Evolutionary conservation across 2,888 invertebrate genomes (phyloP).

Genomic region (Ormyrus pomaceus): DNA sequence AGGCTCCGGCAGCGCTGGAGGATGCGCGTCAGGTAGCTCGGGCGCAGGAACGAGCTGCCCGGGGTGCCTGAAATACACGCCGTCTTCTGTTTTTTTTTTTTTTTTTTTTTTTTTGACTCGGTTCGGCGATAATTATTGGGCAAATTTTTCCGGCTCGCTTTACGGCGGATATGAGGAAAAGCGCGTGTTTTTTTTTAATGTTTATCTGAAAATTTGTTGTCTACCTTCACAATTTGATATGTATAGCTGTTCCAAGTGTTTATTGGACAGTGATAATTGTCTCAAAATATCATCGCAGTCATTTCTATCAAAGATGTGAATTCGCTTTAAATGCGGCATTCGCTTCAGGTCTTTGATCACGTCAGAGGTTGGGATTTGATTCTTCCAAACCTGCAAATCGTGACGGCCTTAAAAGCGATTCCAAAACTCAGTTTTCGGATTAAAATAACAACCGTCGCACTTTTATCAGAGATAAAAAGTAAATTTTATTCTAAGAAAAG

Average conservation of each 20-base stretch:
- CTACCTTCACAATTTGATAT: slow-evolving; percentile 34
- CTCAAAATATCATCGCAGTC: slow-evolving; percentile 67
- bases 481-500: not conserved
- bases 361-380: slow-evolving; percentile 58
- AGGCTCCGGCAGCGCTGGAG: slow-evolving; percentile 65
- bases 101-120: too few species aligned
- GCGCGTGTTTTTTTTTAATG: too few species aligned
- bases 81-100: too few species aligned
- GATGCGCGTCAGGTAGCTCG: slow-evolving; percentile 64
- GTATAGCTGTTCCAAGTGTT: slow-evolving; percentile 63
- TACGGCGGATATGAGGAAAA: too few species aligned
- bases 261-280: slow-evolving; percentile 67
- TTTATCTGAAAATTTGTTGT: too few species aligned
- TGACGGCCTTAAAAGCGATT: too few species aligned
- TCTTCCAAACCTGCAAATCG: slow-evolving; percentile 60
- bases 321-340: slow-evolving; percentile 64
- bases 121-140: too few species aligned
- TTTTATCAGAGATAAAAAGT: not conserved
- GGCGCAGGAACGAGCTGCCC: slow-evolving; percentile 58
- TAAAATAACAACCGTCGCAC: too few species aligned
- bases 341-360: slow-evolving; percentile 65
- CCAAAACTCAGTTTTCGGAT: too few species aligned
- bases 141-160: too few species aligned
- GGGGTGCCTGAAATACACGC: slow-evolving; percentile 8
- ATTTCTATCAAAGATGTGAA: slow-evolving; percentile 60